Percentiles rank a stretch among this genome's conserved stretches.
These are phyloP conservation scores for Pseudachorutes palmiensis DNA, from an alignment of 1,140 invertebrate species.

Conservation along the genomic window DNA sequence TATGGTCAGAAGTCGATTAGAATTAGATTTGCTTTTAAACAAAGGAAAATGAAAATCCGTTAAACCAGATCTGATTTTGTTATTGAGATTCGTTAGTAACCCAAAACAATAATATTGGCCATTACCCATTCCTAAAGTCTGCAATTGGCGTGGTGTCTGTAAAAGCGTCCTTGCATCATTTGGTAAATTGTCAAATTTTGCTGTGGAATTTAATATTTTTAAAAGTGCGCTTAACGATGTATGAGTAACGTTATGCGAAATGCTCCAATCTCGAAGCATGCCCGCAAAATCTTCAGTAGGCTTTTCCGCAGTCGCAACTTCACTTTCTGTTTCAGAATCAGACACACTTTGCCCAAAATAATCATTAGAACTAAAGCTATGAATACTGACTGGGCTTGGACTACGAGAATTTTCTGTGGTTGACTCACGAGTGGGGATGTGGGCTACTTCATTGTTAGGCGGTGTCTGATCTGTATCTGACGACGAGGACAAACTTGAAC, in stretches of 20 bases:
- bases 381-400: too few relatives aligned
- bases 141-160: neutral
- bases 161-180: neutral
- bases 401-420: too few relatives aligned
- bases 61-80: neutral
- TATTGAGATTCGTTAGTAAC: neutral
- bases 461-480: too few relatives aligned
- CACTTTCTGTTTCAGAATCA: too few relatives aligned
- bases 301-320: too few relatives aligned
- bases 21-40: neutral
- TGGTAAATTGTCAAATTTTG: neutral
- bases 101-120: neutral
- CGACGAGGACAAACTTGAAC: too few relatives aligned
- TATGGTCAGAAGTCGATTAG: neutral
- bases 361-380: too few relatives aligned
- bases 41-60: neutral
- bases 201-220: neutral
- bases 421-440: too few relatives aligned
- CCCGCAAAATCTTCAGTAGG: too few relatives aligned
- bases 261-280: neutral
- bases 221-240: neutral
- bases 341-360: too few relatives aligned
- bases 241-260: conserved; percentile 7
- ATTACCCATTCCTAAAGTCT: neutral
- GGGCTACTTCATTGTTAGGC: too few relatives aligned